A percentile compares a stretch with the other conserved stretches of the same genome.
Conservation (phyloP, 2,797 vertebrate genomes). For the Esox lucius region DNA sequence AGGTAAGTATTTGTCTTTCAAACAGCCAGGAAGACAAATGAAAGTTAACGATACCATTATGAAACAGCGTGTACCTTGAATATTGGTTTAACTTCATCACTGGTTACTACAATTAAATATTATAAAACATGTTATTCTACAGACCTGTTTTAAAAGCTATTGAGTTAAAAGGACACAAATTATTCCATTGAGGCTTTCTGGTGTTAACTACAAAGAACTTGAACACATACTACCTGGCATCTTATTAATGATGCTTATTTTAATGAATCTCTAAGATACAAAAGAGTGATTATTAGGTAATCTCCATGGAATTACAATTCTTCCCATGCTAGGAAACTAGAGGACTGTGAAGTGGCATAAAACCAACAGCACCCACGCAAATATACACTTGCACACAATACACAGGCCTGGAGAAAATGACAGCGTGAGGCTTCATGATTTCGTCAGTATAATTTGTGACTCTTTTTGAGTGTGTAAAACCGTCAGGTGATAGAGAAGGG, state of each 20-base stretch:
- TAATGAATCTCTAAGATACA: background rate
- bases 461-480: background rate
- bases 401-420: background rate
- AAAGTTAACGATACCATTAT: background rate
- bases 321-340: background rate
- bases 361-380: background rate
- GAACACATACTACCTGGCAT: background rate
- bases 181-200: background rate
- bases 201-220: background rate
- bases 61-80: background rate
- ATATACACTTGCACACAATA: background rate
- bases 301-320: background rate
- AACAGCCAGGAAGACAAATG: background rate
- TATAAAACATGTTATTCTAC: background rate
- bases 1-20: background rate
- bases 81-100: background rate
- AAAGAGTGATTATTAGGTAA: background rate
- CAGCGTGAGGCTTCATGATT: background rate
- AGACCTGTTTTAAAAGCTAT: background rate
- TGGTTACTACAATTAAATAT: background rate
- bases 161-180: no score
- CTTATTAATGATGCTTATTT: background rate
- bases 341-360: background rate
- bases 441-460: no score
- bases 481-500: constrained; percentile 57